Conservation (phyloP, 2,888 invertebrate genomes). For the Euzetes globulus region DNA sequence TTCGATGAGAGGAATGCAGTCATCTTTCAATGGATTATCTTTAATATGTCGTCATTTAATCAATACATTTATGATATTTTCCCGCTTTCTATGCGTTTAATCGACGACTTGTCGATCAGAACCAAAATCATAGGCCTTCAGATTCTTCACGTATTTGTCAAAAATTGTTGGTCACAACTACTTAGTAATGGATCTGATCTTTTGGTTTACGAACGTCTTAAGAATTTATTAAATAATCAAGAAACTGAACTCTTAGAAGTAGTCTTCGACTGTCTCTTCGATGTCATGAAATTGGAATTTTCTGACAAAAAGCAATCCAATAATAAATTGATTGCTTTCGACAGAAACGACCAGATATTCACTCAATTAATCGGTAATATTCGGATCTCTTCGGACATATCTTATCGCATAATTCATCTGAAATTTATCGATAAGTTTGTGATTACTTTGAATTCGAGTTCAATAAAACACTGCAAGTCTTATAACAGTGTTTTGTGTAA, state of each 20-base stretch:
- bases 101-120: not conserved
- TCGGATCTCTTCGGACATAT: not conserved
- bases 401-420: slow-evolving; percentile 4
- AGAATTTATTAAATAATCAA: not conserved
- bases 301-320: not conserved
- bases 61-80: not conserved
- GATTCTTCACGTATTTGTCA: not conserved
- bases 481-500: not conserved
- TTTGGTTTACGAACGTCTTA: not conserved
- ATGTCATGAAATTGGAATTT: not conserved
- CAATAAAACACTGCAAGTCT: not conserved
- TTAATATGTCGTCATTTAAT: not conserved
- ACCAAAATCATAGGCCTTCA: not conserved
- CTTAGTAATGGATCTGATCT: not conserved
- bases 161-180: not conserved
- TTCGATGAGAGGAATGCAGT: not conserved
- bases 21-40: slow-evolving; percentile 10
- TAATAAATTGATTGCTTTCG: not conserved
- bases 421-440: slow-evolving; percentile 2
- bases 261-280: not conserved
- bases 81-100: not conserved
- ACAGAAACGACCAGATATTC: not conserved
- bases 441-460: not conserved
- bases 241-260: not conserved
- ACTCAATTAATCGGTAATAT: not conserved